A percentile compares a stretch with the other conserved stretches of the same genome.
phyloP scores from a whole-genome alignment of 1,140 invertebrate genomes.

The Reticulitermes speratus region DNA sequence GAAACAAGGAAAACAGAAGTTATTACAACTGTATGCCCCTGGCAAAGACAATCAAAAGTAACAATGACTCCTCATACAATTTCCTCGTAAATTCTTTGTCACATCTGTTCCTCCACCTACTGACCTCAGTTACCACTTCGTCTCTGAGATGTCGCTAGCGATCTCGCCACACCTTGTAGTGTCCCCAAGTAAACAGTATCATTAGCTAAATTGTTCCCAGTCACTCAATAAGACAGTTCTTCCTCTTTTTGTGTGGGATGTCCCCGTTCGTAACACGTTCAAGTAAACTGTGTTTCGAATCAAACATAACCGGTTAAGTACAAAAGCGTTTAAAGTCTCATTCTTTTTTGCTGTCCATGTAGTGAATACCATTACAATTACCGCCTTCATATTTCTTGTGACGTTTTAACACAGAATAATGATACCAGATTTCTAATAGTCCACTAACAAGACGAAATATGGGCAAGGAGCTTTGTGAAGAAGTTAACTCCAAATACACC shows the following conservation, averaged over 20 bases:
- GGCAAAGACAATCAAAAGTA: too few relatives aligned
- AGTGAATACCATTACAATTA: constrained; percentile 10
- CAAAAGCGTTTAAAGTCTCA: not conserved
- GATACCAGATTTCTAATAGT: not conserved
- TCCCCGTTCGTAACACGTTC: not conserved
- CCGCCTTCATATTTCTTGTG: not conserved
- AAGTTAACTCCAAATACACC: too few relatives aligned
- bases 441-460: too few relatives aligned
- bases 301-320: too few relatives aligned
- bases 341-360: not conserved
- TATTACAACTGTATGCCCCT: too few relatives aligned
- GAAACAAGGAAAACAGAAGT: too few relatives aligned
- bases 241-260: not conserved
- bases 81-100: too few relatives aligned
- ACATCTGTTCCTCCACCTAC: not conserved
- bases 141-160: not conserved
- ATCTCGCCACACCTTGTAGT: not conserved
- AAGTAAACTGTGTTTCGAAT: too few relatives aligned
- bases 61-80: too few relatives aligned
- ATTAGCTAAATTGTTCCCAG: constrained; percentile 12
- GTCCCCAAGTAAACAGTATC: not conserved
- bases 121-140: not conserved
- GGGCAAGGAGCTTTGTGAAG: too few relatives aligned
- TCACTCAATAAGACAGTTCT: constrained; percentile 16
- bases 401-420: not conserved